phyloP scores from a whole-genome alignment of 2,797 vertebrate genomes.

The Myoxocephalus aenaeus region DNA sequence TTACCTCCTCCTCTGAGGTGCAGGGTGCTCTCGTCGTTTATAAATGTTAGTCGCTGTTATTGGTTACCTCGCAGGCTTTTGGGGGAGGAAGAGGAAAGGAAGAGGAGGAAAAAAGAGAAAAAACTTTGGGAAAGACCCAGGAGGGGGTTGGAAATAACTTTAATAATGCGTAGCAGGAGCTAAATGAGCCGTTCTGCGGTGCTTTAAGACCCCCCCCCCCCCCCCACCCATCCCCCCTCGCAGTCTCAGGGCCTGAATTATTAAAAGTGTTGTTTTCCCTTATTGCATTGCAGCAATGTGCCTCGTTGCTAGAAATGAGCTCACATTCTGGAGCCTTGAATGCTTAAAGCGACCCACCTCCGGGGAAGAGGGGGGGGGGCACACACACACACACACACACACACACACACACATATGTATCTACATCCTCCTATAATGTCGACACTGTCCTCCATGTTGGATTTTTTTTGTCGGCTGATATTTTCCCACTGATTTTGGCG shows the following conservation, averaged over 20 bases:
- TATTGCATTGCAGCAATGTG: constrained; percentile 83
- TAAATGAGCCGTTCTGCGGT: constrained; percentile 84
- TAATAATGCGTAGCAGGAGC: constrained; percentile 83
- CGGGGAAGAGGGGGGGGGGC: constrained; percentile 44
- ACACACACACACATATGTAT: constrained; percentile 1
- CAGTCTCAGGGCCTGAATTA: constrained; percentile 81
- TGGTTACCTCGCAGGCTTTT: constrained; percentile 77
- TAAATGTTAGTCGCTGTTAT: constrained; percentile 80
- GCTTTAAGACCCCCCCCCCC: constrained; percentile 72
- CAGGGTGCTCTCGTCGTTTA: constrained; percentile 78
- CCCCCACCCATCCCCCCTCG: constrained; percentile 41
- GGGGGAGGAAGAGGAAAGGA: constrained; percentile 58
- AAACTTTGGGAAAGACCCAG: constrained; percentile 73
- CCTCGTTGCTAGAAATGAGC: constrained; percentile 77
- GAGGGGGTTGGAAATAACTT: constrained; percentile 80
- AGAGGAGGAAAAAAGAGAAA: constrained; percentile 63
- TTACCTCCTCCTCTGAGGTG: constrained; percentile 77
- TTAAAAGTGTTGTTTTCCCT: constrained; percentile 87
- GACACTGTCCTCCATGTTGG: background rate
- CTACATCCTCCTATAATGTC: constrained; percentile 11
- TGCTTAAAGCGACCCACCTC: constrained; percentile 67
- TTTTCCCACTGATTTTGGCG: background rate
- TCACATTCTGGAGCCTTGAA: constrained; percentile 62
- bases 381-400: no score
- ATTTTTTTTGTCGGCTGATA: background rate